phyloP scores from a whole-genome alignment of 2,113 vertebrate species.

The Edolisoma coerulescens region DNA sequence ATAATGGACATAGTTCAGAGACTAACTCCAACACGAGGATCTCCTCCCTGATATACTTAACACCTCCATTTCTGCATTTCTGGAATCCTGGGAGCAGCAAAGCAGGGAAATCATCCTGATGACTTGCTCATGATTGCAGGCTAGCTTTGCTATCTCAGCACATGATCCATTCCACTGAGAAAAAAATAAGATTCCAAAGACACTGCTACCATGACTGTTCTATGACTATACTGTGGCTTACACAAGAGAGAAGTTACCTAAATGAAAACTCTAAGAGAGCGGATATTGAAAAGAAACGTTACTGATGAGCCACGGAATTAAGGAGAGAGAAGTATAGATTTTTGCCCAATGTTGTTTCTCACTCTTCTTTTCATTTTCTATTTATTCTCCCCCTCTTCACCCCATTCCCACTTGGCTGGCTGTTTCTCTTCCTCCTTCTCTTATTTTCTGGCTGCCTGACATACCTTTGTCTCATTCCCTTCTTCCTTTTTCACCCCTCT shows the following conservation, averaged over 20 bases:
- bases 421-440: not conserved
- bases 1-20: not conserved
- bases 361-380: not conserved
- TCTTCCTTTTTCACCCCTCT: not conserved
- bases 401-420: not conserved
- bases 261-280: not conserved
- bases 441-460: not conserved
- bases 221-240: not conserved
- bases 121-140: not conserved
- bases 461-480: not conserved
- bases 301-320: not conserved
- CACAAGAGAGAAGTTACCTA: not conserved
- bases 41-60: not conserved
- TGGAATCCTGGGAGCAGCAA: not conserved
- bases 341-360: not conserved
- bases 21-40: not conserved
- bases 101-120: not conserved
- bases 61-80: not conserved
- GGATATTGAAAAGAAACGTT: not conserved
- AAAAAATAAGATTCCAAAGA: not conserved
- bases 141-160: not conserved
- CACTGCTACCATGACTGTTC: not conserved
- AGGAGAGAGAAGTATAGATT: not conserved
- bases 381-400: not conserved
- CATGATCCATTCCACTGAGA: not conserved